These are phyloP conservation scores for Pseudanteris insignis DNA, from an alignment of 2,888 invertebrate species.

Conservation along the genomic window DNA sequence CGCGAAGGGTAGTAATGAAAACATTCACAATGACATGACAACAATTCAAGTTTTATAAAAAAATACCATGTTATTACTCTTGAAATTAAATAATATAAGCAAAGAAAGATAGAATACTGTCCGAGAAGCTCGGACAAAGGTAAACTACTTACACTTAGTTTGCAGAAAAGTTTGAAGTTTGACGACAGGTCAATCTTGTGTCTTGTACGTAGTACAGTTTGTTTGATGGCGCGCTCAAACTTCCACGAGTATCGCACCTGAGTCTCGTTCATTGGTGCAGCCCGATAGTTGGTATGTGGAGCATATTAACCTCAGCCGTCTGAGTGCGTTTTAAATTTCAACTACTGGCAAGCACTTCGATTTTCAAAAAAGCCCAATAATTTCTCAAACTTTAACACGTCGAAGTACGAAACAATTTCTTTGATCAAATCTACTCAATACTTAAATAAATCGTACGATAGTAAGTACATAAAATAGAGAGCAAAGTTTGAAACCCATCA, in stretches of 20 bases:
- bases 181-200: constrained; percentile 34
- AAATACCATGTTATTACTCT: too few species aligned
- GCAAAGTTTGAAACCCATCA: too few species aligned
- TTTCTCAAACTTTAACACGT: too few species aligned
- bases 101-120: too few species aligned
- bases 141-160: constrained; percentile 23
- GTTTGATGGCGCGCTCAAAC: constrained; percentile 24
- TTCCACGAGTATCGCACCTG: constrained; percentile 23
- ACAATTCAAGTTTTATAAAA: too few species aligned
- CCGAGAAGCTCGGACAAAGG: constrained; percentile 18
- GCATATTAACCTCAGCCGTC: constrained; percentile 4
- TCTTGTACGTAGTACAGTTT: constrained; percentile 4
- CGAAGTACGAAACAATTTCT: too few species aligned
- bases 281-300: constrained; percentile 15
- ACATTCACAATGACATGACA: too few species aligned
- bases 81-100: too few species aligned
- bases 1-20: too few species aligned
- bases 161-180: constrained; percentile 24
- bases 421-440: too few species aligned
- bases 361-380: neutral
- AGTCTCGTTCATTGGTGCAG: constrained; percentile 15
- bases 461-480: too few species aligned
- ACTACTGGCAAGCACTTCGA: constrained; percentile 1
- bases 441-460: too few species aligned
- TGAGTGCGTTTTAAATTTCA: constrained; percentile 17